A percentile compares a stretch with the other conserved stretches of the same genome.
Evolutionary conservation across 2,888 invertebrate genomes (phyloP).

Genomic region (Tinea semifulvella): DNA sequence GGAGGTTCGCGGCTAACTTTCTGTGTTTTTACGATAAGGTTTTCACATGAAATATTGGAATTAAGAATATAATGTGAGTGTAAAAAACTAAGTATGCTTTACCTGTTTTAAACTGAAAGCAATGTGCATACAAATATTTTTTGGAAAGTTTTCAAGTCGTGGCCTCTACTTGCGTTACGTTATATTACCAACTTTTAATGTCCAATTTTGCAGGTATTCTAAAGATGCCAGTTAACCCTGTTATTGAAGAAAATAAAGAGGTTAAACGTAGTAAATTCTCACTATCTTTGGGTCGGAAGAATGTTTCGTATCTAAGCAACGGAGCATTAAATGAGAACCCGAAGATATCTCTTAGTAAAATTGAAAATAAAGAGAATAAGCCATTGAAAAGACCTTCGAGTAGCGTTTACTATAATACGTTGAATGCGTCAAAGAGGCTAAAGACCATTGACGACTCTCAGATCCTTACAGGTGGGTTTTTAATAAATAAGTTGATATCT

Average conservation of each 20-base stretch:
- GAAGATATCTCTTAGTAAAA: conserved; percentile 19
- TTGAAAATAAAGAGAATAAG: conserved; percentile 50
- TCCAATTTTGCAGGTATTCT: conserved; percentile 59
- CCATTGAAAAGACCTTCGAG: conserved; percentile 44
- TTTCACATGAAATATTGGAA: neutral
- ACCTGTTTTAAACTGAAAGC: no score
- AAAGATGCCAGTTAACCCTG: conserved; percentile 65
- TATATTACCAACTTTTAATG: no score
- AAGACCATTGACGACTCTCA: conserved; percentile 40
- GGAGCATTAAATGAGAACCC: conserved; percentile 30
- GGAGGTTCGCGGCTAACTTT: conserved; percentile 41
- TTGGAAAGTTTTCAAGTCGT: conserved; percentile 2
- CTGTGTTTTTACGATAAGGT: conserved; percentile 11
- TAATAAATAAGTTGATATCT: no score
- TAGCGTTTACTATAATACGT: conserved; percentile 44
- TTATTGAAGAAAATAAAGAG: conserved; percentile 51
- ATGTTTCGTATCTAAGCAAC: conserved; percentile 47
- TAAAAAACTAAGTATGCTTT: no score
- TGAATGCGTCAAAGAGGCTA: conserved; percentile 51
- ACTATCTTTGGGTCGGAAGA: conserved; percentile 52
- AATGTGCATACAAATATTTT: neutral
- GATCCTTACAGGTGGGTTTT: neutral
- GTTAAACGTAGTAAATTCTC: conserved; percentile 51
- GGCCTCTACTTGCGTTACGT: neutral
- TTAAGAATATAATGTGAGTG: conserved; percentile 5